Conservation (phyloP, 2,888 invertebrate species). For the Caenorhabditis doughertyi region DNA sequence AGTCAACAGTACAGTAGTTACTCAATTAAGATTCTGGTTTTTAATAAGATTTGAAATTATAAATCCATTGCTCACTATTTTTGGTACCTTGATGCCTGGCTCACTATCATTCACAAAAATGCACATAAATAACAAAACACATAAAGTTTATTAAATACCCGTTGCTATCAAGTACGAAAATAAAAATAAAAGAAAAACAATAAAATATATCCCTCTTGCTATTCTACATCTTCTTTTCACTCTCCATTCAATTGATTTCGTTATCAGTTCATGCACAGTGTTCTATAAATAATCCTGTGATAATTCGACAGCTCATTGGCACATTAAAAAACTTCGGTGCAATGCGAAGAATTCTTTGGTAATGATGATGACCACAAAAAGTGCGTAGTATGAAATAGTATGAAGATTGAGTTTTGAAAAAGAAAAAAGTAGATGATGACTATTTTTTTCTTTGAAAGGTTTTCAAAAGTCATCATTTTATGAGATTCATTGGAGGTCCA, state of each 20-base stretch:
- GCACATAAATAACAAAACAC: too few relatives aligned
- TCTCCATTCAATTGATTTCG: neutral
- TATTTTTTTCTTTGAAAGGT: constrained; percentile 13
- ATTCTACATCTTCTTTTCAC: neutral
- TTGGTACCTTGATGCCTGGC: too few relatives aligned
- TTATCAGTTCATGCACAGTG: constrained; percentile 39
- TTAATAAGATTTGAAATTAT: too few relatives aligned
- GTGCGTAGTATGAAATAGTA: constrained; percentile 20
- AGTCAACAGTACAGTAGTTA: too few relatives aligned
- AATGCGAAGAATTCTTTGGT: constrained; percentile 33
- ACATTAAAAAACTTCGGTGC: constrained; percentile 41
- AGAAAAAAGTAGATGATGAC: constrained; percentile 1
- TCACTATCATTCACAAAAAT: too few relatives aligned
- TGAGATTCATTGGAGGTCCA: neutral
- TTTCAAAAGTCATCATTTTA: constrained; percentile 6
- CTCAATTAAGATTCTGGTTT: too few relatives aligned
- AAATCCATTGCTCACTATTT: too few relatives aligned
- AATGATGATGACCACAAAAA: constrained; percentile 13
- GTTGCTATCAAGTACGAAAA: too few relatives aligned
- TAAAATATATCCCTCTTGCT: neutral
- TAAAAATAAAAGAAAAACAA: too few relatives aligned
- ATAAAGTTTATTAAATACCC: too few relatives aligned
- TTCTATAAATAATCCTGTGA: constrained; percentile 58
- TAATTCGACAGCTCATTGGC: constrained; percentile 46
- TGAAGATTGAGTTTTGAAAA: constrained; percentile 6